These are phyloP conservation scores for Ameiurus melas DNA, from an alignment of 2,113 vertebrate genomes.

Conservation along the genomic window DNA sequence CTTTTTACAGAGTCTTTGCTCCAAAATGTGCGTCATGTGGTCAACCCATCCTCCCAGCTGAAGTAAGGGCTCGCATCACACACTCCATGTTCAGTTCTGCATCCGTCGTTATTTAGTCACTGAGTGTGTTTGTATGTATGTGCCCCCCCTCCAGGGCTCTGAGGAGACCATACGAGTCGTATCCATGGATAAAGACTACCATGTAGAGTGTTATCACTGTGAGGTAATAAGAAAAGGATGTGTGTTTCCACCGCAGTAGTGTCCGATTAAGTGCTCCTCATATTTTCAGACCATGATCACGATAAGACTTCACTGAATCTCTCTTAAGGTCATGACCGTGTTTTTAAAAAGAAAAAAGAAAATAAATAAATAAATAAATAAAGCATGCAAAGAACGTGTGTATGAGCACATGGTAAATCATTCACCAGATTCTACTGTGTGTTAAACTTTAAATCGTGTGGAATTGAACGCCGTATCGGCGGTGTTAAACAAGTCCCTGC, in stretches of 20 bases:
- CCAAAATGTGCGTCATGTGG: slow-evolving; percentile 97
- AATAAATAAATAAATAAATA: not conserved
- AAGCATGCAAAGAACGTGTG: not conserved
- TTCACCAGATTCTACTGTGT: slow-evolving; percentile 35
- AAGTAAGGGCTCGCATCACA: slow-evolving; percentile 72
- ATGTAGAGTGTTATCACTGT: slow-evolving; percentile 96
- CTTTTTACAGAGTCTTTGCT: slow-evolving; percentile 86
- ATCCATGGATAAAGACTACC: slow-evolving; percentile 99
- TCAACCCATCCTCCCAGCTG: slow-evolving; percentile 93
- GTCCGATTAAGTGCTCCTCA: not conserved
- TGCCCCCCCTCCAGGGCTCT: slow-evolving; percentile 77
- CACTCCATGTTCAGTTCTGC: not conserved
- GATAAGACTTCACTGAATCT: not conserved
- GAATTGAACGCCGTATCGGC: not conserved
- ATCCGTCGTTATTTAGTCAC: not conserved
- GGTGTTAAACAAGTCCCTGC: not conserved
- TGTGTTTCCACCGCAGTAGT: not conserved
- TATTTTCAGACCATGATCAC: not conserved
- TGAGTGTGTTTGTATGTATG: slow-evolving; percentile 17
- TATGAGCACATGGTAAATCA: slow-evolving; percentile 13
- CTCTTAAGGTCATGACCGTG: not conserved
- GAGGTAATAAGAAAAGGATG: slow-evolving; percentile 76
- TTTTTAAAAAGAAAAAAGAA: not conserved
- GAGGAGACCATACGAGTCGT: slow-evolving; percentile 97
- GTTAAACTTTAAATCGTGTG: slow-evolving; percentile 12